Evolutionary conservation across 2,888 invertebrate species (phyloP).

Genomic region (Thera obeliscata): DNA sequence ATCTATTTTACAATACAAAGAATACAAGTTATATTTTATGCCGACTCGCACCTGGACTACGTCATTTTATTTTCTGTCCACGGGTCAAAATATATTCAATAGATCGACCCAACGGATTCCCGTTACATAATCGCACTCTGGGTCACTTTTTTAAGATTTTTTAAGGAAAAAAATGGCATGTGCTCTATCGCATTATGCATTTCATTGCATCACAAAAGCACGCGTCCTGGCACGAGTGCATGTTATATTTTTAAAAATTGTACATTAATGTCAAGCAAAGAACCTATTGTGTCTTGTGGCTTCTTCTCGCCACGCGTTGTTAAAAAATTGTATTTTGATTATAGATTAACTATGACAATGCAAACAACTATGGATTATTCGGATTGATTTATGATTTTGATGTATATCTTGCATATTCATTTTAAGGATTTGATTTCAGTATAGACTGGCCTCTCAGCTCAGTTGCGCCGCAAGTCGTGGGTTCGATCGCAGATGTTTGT

Average conservation of each 20-base stretch:
- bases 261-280: conserved; percentile 70
- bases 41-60: conserved; percentile 78
- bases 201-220: conserved; percentile 76
- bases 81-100: conserved; percentile 78
- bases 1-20: conserved; percentile 39
- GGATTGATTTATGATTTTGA: background rate
- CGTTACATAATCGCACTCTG: conserved; percentile 70
- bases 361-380: conserved; percentile 32
- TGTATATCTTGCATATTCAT: background rate
- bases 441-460: too few species aligned
- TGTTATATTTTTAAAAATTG: conserved; percentile 66
- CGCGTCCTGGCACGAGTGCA: conserved; percentile 69
- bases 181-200: conserved; percentile 82
- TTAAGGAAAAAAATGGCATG: conserved; percentile 71
- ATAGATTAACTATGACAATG: conserved; percentile 32
- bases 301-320: conserved; percentile 59
- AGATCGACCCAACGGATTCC: conserved; percentile 72
- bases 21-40: conserved; percentile 63
- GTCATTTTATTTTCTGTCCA: conserved; percentile 68
- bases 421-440: background rate
- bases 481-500: too few species aligned
- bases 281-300: conserved; percentile 62
- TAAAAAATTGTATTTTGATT: conserved; percentile 39
- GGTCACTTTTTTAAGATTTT: conserved; percentile 76
- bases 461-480: too few species aligned